phyloP scores from a whole-genome alignment of 2,113 vertebrate species.

The Steatornis caripensis region DNA sequence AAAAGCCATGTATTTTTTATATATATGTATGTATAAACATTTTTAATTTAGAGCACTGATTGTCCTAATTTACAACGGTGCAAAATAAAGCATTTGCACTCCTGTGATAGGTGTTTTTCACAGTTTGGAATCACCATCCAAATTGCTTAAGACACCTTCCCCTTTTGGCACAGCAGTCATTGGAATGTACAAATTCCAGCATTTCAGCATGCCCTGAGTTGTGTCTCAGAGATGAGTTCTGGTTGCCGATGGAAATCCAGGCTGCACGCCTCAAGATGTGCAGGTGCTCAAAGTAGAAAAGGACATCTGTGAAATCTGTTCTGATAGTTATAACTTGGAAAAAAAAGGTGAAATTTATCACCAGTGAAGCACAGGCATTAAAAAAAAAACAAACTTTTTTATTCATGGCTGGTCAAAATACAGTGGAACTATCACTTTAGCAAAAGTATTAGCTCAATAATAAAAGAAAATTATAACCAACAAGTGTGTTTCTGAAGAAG shows the following conservation, averaged over 20 bases:
- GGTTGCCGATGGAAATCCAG: background rate
- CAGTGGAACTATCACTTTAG: background rate
- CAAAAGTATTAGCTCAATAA: background rate
- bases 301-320: background rate
- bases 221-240: background rate
- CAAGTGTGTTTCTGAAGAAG: background rate
- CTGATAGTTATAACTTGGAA: background rate
- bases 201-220: background rate
- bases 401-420: rapidly evolving
- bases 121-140: background rate
- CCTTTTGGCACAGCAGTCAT: background rate
- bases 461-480: background rate
- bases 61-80: background rate
- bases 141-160: background rate
- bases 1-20: background rate
- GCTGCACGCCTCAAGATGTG: background rate
- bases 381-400: background rate
- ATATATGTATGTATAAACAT: no score
- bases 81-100: background rate
- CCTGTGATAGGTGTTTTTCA: background rate
- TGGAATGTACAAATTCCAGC: background rate
- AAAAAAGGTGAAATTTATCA: background rate
- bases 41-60: background rate
- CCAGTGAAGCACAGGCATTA: background rate
- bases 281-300: background rate